Evolutionary conservation across 2,797 vertebrate species (phyloP), one percentile per base, ranked within the genome.

Genomic region (Sebastes itinus): DNA sequence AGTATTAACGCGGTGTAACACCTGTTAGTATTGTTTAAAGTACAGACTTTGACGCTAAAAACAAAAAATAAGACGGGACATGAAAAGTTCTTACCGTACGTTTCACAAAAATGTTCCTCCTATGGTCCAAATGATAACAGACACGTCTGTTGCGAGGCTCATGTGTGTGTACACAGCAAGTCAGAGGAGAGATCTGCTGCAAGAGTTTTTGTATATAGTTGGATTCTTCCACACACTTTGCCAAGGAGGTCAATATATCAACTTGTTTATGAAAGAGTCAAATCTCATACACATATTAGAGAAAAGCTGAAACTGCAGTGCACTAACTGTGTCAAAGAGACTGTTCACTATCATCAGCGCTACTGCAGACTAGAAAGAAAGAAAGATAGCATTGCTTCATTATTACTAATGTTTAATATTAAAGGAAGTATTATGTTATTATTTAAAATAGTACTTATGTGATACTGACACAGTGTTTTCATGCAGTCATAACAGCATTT

Each of bases 251-350:
- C 25, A 79, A 52, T 90, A 63, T 25, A 82, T 93, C 85, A 89
- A 60, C 63, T 83, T 95, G 94, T 95, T 94, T 95, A 91, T 84
- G 1, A 71, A 82, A 56, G 1, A 42, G 79, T 90, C 81, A 73
- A 59, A 49, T 73, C 30, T 5, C 1, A 5, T 72, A 52, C 8
- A 72, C 13, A 23, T 27, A 3, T 14, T 28, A 38, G 52, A 85
- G 22, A 55, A 5, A 59, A 32, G 20, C 16, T 62, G 32, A 54
- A 78, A 33, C 59, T 46, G 33, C 49, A 54, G 3, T 10, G 28
- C 30, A 56, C 25, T 30, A 78, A 11, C 54, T 32, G 18, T 61
- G 30, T 42, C 12, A 22, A 7, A 60, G 28, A 54, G 14, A 22
- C 18, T 20, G 1, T 18, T 65, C 13, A 13, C 59, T 4, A 32